A percentile compares a stretch with the other conserved stretches of the same genome.
Conservation (phyloP, 2,113 vertebrate genomes). For the Mesoclemmys tuberculata region DNA sequence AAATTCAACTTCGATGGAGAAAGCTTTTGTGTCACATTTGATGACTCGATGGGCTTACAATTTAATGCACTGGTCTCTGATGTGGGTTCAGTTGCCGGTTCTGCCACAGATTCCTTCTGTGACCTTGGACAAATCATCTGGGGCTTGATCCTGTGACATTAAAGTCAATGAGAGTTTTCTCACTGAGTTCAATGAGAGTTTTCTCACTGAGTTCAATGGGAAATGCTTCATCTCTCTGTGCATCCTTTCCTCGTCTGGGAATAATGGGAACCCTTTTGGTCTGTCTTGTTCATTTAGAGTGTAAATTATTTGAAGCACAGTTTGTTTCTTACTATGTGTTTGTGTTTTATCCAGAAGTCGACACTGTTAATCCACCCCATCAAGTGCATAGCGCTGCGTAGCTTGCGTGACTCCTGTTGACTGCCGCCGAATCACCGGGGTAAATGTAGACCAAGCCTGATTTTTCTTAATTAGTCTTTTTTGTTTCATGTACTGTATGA, state of each 20-base stretch:
- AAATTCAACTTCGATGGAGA: neutral
- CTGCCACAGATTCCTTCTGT: neutral
- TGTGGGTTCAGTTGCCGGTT: neutral
- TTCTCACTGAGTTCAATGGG: too few relatives aligned
- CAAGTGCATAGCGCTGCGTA: too few relatives aligned
- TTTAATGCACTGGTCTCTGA: neutral
- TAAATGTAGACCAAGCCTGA: too few relatives aligned
- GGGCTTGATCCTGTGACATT: neutral
- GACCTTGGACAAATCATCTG: neutral
- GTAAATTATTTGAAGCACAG: neutral
- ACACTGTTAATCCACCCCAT: too few relatives aligned
- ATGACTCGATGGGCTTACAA: neutral
- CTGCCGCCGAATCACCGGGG: too few relatives aligned
- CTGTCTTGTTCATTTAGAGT: constrained; percentile 26
- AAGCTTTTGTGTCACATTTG: neutral
- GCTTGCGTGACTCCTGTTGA: too few relatives aligned
- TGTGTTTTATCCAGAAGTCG: too few relatives aligned
- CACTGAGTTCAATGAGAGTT: neutral
- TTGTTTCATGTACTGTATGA: too few relatives aligned
- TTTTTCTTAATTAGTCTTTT: too few relatives aligned
- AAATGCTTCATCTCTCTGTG: neutral
- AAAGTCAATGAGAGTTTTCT: neutral
- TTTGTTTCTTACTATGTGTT: neutral
- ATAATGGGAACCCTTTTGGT: constrained; percentile 1
- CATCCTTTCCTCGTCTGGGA: neutral